Percentiles rank a stretch among this genome's conserved stretches.
These are phyloP conservation scores for Drosophila punjabiensis DNA, from an alignment of 1,140 invertebrate genomes.

Conservation along the genomic window DNA sequence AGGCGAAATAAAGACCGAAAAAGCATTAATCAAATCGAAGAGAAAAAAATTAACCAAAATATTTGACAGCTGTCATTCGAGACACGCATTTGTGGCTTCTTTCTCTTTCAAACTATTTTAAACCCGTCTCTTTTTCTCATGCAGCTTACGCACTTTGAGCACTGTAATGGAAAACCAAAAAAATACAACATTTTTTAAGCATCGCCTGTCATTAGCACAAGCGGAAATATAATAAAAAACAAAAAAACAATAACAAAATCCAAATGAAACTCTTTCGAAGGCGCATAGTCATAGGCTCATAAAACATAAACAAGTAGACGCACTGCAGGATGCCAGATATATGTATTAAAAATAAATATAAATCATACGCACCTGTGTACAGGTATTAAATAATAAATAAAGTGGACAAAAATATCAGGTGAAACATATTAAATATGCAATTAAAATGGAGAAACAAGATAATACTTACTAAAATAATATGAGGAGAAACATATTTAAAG, in stretches of 20 bases:
- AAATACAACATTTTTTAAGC: constrained; percentile 31
- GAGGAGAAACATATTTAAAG: no score
- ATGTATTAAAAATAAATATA: constrained; percentile 41
- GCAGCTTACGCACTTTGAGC: constrained; percentile 76
- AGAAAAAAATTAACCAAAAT: constrained; percentile 45
- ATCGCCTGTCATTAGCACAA: constrained; percentile 60
- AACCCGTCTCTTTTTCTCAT: constrained; percentile 20
- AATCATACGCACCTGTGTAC: constrained; percentile 52
- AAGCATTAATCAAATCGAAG: constrained; percentile 68
- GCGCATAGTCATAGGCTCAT: constrained; percentile 23
- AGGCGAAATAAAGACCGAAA: constrained; percentile 15
- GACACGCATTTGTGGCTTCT: constrained; percentile 58
- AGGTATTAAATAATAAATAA: neutral
- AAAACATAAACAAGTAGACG: constrained; percentile 15
- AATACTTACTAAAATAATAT: no score
- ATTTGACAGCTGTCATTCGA: constrained; percentile 78
- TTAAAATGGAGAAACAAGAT: no score
- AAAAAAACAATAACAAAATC: constrained; percentile 20
- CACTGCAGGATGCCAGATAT: constrained; percentile 8
- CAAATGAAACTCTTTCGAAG: constrained; percentile 17
- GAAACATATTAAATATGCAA: no score
- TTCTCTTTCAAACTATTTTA: constrained; percentile 4
- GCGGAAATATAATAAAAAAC: constrained; percentile 57
- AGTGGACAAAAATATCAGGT: neutral
- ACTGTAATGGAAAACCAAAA: constrained; percentile 60